Evolutionary conservation across 1,140 invertebrate species (phyloP), one percentile per base, ranked within the genome.

Genomic region (Drosophila sechellia): DNA sequence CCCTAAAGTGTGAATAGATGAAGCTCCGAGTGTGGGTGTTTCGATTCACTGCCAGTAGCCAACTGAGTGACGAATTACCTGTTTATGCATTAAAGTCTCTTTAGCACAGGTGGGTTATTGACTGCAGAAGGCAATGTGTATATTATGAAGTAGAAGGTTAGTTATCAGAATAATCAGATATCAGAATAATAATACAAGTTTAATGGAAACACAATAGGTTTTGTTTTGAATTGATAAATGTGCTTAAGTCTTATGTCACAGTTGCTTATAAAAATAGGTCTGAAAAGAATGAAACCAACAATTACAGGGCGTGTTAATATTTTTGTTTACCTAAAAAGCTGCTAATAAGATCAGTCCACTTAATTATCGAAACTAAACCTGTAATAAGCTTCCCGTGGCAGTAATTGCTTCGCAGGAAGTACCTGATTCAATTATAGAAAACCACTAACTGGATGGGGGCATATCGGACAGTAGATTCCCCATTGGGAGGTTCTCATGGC

Each of bases 41-140:
- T 79, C 64, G 63, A 77, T 64, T 13, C 40, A 27, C 50, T 49
- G 73, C 73, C 60, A 64, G 71, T 54, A 70, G 63, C 83, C 58
- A 78, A 63, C 81, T 87, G 79, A 61, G 83, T 79, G 83, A 87
- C 79, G 83, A 76, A 86, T 86, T 55, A 50, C 15, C 45, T 87
- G 72, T 83, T 83, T 76, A 74, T 79, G 78, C 71, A 81, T 76
- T 79, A 76, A 65, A 70, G 63, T 69, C 52, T 70, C 59, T 72
- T 55, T 55, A 64, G 50, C 35, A 68, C 48, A 50, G 27, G 61
- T 40, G n/a, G 12, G 27, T 31, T 31, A 70, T 56, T 48, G 48
- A 12, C 56, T 37, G 46, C 17, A 56, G 27, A 49, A 13, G 20
- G 20, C 20, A 22, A 22, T 22, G 20, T 22, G 20, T 22, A 0